Conservation (phyloP, 2,113 vertebrate genomes). For the Phoxinus phoxinus region DNA sequence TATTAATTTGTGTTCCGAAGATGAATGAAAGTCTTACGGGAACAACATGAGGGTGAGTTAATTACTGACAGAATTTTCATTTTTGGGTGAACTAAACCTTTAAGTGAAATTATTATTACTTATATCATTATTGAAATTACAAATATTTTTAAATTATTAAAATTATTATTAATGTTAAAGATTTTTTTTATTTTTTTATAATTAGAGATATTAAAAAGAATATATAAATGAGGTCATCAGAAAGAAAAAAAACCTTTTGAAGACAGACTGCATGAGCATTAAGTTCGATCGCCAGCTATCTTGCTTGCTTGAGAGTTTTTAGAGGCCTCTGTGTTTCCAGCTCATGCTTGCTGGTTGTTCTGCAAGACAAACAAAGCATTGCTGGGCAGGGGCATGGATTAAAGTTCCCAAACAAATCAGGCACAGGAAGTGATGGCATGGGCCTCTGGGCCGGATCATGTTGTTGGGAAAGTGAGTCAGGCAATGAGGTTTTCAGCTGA, state of each 20-base stretch:
- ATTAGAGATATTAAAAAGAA: too few relatives aligned
- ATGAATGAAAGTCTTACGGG: too few relatives aligned
- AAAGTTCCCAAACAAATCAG: slow-evolving; percentile 78
- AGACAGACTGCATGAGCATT: background rate
- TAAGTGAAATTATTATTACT: too few relatives aligned
- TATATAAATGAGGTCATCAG: background rate
- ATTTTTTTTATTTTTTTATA: too few relatives aligned
- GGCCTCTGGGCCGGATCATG: slow-evolving; percentile 72
- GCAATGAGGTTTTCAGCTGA: slow-evolving; percentile 52
- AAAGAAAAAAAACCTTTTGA: background rate
- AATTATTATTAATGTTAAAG: background rate
- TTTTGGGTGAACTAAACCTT: too few relatives aligned
- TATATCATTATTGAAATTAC: too few relatives aligned
- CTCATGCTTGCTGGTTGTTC: slow-evolving; percentile 68
- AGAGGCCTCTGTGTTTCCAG: slow-evolving; percentile 50
- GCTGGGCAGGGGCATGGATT: slow-evolving; percentile 73
- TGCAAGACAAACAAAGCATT: slow-evolving; percentile 74
- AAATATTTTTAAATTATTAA: background rate
- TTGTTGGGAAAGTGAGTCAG: slow-evolving; percentile 77
- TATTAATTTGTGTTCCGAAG: too few relatives aligned
- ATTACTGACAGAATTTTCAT: too few relatives aligned
- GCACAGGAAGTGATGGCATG: slow-evolving; percentile 76
- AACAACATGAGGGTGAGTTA: too few relatives aligned
- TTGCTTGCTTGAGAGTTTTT: background rate
- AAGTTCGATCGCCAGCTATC: background rate